A percentile compares a stretch with the other conserved stretches of the same genome.
phyloP scores from a whole-genome alignment of 1,140 invertebrate species.

The Lucilia sericata region DNA sequence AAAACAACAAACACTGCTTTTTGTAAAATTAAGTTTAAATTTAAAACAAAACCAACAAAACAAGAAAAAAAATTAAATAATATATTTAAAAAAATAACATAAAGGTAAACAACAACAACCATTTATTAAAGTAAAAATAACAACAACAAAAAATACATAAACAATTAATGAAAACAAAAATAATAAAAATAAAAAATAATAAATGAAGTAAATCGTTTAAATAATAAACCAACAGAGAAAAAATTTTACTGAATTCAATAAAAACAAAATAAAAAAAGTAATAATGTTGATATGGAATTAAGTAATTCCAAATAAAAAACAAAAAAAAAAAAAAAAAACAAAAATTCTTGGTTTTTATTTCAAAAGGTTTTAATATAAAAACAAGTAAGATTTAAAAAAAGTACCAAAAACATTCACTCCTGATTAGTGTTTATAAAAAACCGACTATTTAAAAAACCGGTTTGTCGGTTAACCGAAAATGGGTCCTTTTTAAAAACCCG shows the following conservation, averaged over 20 bases:
- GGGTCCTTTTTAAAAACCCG: too few relatives aligned
- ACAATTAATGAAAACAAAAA: constrained; percentile 49
- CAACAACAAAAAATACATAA: constrained; percentile 49
- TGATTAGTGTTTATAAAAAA: too few relatives aligned
- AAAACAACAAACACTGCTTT: constrained; percentile 47
- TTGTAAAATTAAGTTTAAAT: constrained; percentile 46
- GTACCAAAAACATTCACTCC: too few relatives aligned
- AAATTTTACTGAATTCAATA: constrained; percentile 67
- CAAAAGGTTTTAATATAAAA: not conserved
- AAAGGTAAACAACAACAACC: constrained; percentile 31
- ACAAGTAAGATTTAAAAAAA: too few relatives aligned
- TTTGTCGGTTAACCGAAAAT: too few relatives aligned
- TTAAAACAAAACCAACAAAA: constrained; percentile 43
- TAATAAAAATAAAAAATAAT: constrained; percentile 50
- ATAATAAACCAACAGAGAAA: constrained; percentile 48
- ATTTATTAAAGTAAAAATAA: constrained; percentile 63
- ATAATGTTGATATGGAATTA: constrained; percentile 67
- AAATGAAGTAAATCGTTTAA: constrained; percentile 52
- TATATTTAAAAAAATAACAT: constrained; percentile 37
- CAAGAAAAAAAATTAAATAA: constrained; percentile 33
- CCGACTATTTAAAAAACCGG: too few relatives aligned
- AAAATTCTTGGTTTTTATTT: constrained; percentile 25
- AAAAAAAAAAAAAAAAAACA: constrained; percentile 22
- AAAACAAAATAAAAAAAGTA: constrained; percentile 54
- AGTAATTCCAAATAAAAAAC: constrained; percentile 65